Evolutionary conservation across 2,797 vertebrate genomes (phyloP).

Genomic region (Sternotherus odoratus): DNA sequence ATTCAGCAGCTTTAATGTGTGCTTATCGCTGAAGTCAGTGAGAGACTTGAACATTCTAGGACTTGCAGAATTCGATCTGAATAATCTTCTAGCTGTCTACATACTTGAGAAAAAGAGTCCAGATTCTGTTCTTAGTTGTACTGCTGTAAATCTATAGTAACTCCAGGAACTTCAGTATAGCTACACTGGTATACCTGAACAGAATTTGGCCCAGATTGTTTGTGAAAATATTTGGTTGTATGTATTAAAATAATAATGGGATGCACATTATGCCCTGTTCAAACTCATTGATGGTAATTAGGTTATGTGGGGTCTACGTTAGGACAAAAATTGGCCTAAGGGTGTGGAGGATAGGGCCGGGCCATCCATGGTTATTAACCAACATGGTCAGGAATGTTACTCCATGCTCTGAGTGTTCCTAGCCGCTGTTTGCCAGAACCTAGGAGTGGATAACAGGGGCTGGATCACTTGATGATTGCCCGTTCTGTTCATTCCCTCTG

Average conservation of each 20-base stretch:
- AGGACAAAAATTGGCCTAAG: background rate
- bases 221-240: background rate
- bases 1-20: background rate
- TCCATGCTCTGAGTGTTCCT: background rate
- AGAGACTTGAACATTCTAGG: background rate
- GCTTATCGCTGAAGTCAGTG: background rate
- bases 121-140: background rate
- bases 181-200: background rate
- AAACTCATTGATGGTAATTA: background rate
- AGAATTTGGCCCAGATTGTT: background rate
- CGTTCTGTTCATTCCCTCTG: background rate
- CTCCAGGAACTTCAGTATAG: background rate
- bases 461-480: background rate
- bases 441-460: background rate
- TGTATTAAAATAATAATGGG: background rate
- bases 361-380: background rate
- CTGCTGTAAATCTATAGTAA: background rate
- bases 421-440: background rate
- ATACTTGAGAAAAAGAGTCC: accelerated
- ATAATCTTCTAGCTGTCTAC: background rate
- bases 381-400: background rate
- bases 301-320: background rate
- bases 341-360: background rate
- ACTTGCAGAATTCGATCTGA: background rate
- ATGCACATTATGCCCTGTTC: background rate